Evolutionary conservation across 2,888 invertebrate species (phyloP).

Genomic region (Pedicia rivosa): DNA sequence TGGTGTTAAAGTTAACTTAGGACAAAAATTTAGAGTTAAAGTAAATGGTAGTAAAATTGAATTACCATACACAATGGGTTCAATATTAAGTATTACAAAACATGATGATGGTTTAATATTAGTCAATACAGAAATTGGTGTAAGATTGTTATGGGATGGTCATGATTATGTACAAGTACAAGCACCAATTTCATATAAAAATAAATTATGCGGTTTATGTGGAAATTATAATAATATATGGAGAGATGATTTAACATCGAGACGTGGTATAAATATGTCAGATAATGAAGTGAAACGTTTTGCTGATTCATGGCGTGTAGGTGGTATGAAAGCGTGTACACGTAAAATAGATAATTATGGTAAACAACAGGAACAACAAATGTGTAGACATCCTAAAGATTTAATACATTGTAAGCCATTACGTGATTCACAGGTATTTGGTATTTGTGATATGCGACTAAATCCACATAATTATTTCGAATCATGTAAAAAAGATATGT

Average conservation of each 20-base stretch:
- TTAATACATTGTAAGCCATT: constrained; percentile 37
- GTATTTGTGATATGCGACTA: constrained; percentile 61
- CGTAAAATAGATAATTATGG: constrained; percentile 34
- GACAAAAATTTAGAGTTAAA: constrained; percentile 72
- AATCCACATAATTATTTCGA: constrained; percentile 70
- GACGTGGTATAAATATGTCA: constrained; percentile 47
- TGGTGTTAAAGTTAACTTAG: constrained; percentile 62
- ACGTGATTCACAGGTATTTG: constrained; percentile 40
- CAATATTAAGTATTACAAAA: constrained; percentile 43
- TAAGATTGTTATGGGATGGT: constrained; percentile 85
- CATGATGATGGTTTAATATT: constrained; percentile 45
- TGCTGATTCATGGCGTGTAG: constrained; percentile 83
- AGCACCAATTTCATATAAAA: constrained; percentile 51
- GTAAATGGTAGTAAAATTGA: constrained; percentile 62
- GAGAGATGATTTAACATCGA: constrained; percentile 66
- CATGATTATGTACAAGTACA: constrained; percentile 84
- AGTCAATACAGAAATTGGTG: constrained; percentile 53
- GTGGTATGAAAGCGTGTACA: constrained; percentile 57
- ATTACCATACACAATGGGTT: constrained; percentile 46
- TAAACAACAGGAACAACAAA: constrained; percentile 31
- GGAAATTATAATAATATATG: constrained; percentile 85
- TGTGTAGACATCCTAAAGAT: constrained; percentile 35
- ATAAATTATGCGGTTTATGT: constrained; percentile 76
- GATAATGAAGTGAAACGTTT: constrained; percentile 50
- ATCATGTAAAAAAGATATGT: constrained; percentile 76